Base-by-base conservation (phyloP, 2,797 vertebrate genomes). In the Ceryle rudis region DNA sequence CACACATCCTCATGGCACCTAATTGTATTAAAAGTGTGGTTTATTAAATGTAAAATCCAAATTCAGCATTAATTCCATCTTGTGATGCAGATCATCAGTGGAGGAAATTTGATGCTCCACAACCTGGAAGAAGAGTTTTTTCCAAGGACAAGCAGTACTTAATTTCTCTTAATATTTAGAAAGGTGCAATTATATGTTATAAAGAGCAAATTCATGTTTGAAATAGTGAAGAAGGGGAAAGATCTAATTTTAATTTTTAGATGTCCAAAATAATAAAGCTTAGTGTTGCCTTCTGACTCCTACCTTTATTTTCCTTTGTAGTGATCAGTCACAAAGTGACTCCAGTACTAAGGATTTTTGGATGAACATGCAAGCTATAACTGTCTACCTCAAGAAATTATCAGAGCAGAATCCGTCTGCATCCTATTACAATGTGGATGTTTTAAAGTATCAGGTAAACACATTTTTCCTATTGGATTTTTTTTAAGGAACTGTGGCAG, bases 321-420 rank as follows among this genome's bases (percentile, higher is more conserved):
- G 99, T 96, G 99, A 99, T 98, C 98, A 99, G 80, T 99, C 99
- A 91, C 99, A 99, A 95, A 99, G 98, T 94, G 99, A 99, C 95
- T 98, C 98, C 37, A 98, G 98, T 97, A 98, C 98, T 96, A 99
- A 98, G 97, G 99, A 99, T 97, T 99, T 99, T 97, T 99, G 99
- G 99, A 99, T 99, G 98, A 99, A 99, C 97, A 99, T 99, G 99
- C 99, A 99, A 97, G 99, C 99, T 75, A 98, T 99, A 97, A 99
- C 98, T 54, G 94, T 99, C 98, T 99, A 99, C 99, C 99, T 99
- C 99, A 99, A 98, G 98, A 99, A 99, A 97, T 97, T 98, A 79
- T 99, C 99, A 25, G 99, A 99, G 89, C 99, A 99, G 97, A 99
- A 99, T 97, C 99, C 99, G 58, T 97, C 99, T 80, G 99, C 99